Conservation (phyloP, 2,797 vertebrate genomes). For the Orestias chungarensis region DNA sequence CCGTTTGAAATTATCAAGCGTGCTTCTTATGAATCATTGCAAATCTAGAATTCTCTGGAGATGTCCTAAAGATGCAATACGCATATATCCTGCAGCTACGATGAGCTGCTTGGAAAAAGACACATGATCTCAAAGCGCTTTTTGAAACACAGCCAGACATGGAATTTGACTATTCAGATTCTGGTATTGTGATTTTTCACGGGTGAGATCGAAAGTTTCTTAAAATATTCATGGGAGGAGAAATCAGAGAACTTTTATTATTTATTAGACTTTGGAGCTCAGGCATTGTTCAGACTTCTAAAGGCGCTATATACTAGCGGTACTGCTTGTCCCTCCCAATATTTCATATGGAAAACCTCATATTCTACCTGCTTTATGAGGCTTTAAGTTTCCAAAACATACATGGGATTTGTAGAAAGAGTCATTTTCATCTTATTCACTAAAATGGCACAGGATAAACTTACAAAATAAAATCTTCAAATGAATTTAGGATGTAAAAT, state of each 20-base stretch:
- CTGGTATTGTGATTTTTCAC: too few species aligned
- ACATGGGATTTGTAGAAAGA: background rate
- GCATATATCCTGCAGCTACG: conserved; percentile 37
- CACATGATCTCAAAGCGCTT: conserved; percentile 25
- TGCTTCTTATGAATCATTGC: conserved; percentile 10
- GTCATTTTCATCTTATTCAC: background rate
- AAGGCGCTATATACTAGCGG: background rate
- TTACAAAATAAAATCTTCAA: background rate
- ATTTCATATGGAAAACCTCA: background rate
- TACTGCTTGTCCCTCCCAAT: conserved; percentile 4
- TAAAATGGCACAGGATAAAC: background rate
- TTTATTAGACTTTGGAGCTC: conserved; percentile 39
- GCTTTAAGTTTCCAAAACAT: background rate
- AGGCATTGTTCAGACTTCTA: conserved; percentile 16
- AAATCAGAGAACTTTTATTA: conserved; percentile 49
- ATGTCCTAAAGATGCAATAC: conserved; percentile 45
- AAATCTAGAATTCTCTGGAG: conserved; percentile 29
- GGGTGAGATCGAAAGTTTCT: too few species aligned
- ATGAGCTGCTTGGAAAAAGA: conserved; percentile 22
- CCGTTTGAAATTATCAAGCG: conserved; percentile 1
- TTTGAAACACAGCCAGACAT: conserved; percentile 24
- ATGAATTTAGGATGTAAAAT: background rate
- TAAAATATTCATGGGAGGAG: conserved; percentile 41
- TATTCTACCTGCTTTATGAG: background rate
- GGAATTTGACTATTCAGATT: background rate